A percentile compares a stretch with the other conserved stretches of the same genome.
phyloP scores from a whole-genome alignment of 92 coral and sea anemone genomes.

The Umimayanthus chanpuru region DNA sequence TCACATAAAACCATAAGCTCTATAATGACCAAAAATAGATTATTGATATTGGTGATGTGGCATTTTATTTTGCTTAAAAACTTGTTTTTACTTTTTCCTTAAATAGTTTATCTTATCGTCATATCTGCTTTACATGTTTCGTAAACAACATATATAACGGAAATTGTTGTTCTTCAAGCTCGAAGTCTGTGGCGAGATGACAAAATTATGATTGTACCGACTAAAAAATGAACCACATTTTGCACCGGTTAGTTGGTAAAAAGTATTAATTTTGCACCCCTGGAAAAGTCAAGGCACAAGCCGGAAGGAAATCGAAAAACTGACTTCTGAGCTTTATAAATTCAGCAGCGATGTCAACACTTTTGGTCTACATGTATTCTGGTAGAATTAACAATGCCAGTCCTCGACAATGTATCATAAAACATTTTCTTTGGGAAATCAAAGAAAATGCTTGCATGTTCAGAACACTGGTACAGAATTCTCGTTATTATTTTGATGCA shows the following conservation, averaged over 20 bases:
- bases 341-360: not conserved
- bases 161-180: not conserved
- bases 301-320: too few relatives aligned
- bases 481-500: not conserved
- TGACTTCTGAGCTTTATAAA: not conserved
- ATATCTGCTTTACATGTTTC: not conserved
- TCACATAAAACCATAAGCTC: not conserved
- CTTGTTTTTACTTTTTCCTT: not conserved
- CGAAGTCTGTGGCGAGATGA: not conserved
- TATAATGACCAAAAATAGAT: not conserved
- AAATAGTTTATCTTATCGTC: not conserved
- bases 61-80: not conserved
- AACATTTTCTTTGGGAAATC: too few relatives aligned
- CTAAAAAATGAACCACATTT: too few relatives aligned
- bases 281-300: too few relatives aligned
- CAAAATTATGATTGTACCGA: not conserved
- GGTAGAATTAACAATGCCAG: not conserved
- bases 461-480: not conserved
- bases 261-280: too few relatives aligned
- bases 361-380: not conserved
- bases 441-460: not conserved
- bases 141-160: not conserved
- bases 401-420: too few relatives aligned
- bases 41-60: not conserved
- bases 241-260: too few relatives aligned